A percentile compares a stretch with the other conserved stretches of the same genome.
phyloP scores from a whole-genome alignment of 2,888 invertebrate species.

The Hyposoter didymator region DNA sequence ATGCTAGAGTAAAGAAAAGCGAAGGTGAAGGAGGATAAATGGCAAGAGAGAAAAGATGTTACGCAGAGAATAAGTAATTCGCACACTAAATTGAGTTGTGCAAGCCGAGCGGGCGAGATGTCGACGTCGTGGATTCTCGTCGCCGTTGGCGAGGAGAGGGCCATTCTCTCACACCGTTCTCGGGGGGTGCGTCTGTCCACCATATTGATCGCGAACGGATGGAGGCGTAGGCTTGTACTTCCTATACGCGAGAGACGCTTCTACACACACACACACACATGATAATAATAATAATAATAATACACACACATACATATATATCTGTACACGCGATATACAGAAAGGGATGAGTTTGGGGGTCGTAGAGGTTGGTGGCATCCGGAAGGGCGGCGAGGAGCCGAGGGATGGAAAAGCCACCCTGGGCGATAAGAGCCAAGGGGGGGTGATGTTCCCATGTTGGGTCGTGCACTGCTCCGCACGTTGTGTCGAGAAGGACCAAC shows the following conservation, averaged over 20 bases:
- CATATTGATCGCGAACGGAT: conserved; percentile 82
- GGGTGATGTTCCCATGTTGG: conserved; percentile 49
- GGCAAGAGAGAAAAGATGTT: neutral
- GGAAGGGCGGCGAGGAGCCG: conserved; percentile 53
- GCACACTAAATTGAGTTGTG: conserved; percentile 70
- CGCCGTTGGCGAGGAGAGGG: conserved; percentile 47
- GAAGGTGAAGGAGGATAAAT: neutral
- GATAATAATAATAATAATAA: no score
- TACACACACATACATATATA: conserved; percentile 65
- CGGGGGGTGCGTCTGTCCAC: conserved; percentile 83
- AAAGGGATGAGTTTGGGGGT: conserved; percentile 51
- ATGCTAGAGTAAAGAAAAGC: neutral
- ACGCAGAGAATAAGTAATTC: conserved; percentile 62
- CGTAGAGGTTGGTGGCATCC: conserved; percentile 61
- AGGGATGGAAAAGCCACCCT: conserved; percentile 67
- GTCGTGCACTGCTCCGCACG: conserved; percentile 25
- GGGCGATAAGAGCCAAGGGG: conserved; percentile 41
- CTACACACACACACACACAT: conserved; percentile 21
- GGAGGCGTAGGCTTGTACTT: conserved; percentile 75
- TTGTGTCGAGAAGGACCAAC: conserved; percentile 34
- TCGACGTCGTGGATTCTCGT: conserved; percentile 64
- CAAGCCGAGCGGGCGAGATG: conserved; percentile 52
- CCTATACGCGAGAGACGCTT: conserved; percentile 57
- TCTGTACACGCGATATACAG: conserved; percentile 1
- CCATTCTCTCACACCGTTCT: conserved; percentile 76